Conservation (phyloP, 2,113 vertebrate species). For the Chloropsis cyanopogon region DNA sequence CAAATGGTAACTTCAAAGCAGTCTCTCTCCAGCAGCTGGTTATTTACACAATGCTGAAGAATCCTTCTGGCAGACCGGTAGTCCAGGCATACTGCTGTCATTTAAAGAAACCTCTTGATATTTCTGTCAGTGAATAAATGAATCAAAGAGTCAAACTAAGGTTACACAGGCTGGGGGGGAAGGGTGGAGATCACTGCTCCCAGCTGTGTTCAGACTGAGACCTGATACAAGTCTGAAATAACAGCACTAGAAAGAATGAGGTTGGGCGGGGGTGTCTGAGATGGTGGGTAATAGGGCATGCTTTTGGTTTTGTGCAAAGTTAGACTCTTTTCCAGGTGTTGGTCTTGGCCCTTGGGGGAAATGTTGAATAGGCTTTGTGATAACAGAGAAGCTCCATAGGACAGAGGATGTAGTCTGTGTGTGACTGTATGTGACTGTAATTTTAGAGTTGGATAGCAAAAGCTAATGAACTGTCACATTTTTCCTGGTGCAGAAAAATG, state of each 20-base stretch:
- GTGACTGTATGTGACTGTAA: conserved; percentile 18
- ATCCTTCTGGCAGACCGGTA: neutral
- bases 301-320: conserved; percentile 71
- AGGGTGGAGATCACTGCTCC: conserved; percentile 52
- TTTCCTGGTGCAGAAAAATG: neutral
- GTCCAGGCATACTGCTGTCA: neutral
- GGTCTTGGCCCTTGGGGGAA: conserved; percentile 70
- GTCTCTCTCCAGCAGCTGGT: neutral
- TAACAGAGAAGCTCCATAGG: neutral
- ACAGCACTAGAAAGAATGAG: conserved; percentile 17
- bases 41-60: neutral
- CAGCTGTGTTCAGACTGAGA: neutral
- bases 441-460: conserved; percentile 19
- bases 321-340: conserved; percentile 61
- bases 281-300: conserved; percentile 23
- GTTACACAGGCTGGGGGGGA: neutral
- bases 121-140: conserved; percentile 16
- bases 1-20: conserved; percentile 48
- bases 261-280: conserved; percentile 2
- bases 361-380: conserved; percentile 58
- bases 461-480: neutral
- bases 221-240: conserved; percentile 26
- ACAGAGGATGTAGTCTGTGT: conserved; percentile 1
- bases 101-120: conserved; percentile 38
- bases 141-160: neutral